phyloP scores from a whole-genome alignment of 2,113 vertebrate species.

The Lethenteron reissneri region DNA sequence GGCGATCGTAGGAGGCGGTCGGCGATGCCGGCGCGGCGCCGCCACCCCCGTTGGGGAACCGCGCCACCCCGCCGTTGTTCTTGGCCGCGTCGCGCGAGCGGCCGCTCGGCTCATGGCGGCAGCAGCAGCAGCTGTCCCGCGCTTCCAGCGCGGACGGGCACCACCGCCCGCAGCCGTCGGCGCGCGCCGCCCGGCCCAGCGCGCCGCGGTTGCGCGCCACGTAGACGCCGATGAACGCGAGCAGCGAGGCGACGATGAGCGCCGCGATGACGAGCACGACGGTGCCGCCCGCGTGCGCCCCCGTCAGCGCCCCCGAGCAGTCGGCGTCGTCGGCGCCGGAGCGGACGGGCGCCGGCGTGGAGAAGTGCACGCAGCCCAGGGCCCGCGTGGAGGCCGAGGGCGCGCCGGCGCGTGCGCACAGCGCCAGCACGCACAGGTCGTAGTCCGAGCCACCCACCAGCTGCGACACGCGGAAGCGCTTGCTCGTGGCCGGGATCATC shows the following conservation, averaged over 20 bases:
- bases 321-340: neutral
- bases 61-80: too few relatives aligned
- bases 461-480: neutral
- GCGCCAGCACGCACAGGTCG: slow-evolving; percentile 4
- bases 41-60: too few relatives aligned
- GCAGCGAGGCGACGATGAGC: slow-evolving; percentile 4
- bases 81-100: too few relatives aligned
- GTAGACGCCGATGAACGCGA: neutral
- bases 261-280: slow-evolving; percentile 5
- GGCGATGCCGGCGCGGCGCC: too few relatives aligned
- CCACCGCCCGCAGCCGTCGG: neutral
- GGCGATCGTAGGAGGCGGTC: too few relatives aligned
- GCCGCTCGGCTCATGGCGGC: too few relatives aligned
- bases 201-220: neutral
- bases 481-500: too few relatives aligned
- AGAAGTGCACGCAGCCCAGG: neutral
- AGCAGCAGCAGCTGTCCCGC: too few relatives aligned
- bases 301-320: neutral
- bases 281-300: neutral
- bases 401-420: neutral
- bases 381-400: neutral
- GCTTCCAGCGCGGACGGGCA: neutral
- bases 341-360: neutral
- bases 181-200: neutral
- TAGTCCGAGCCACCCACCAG: neutral